Percentiles rank a stretch among this genome's conserved stretches.
These are phyloP conservation scores for Gobio gobio DNA, from an alignment of 2,113 vertebrate genomes.

Conservation along the genomic window DNA sequence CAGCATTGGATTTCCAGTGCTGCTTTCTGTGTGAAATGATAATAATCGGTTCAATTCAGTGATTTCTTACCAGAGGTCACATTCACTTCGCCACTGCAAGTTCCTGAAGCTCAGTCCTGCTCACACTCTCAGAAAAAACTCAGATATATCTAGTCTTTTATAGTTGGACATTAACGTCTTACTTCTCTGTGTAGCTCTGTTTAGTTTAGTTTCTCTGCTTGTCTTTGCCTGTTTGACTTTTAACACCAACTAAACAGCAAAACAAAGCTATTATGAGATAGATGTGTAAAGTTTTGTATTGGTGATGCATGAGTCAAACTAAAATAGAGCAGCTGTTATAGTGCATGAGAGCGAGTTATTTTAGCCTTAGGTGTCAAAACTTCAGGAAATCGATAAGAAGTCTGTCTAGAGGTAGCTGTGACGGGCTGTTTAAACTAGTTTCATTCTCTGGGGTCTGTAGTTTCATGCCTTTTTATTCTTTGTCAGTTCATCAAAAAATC, in stretches of 20 bases:
- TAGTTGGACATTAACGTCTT: neutral
- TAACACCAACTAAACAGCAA: neutral
- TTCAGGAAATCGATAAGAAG: too few relatives aligned
- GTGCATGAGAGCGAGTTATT: neutral
- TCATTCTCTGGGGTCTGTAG: neutral
- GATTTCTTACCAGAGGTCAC: neutral
- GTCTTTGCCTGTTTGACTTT: neutral
- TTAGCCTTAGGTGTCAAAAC: neutral
- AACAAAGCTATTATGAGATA: neutral
- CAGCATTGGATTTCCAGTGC: neutral
- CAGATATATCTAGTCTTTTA: neutral
- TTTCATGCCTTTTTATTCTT: neutral
- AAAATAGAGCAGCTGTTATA: neutral
- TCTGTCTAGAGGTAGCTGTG: neutral
- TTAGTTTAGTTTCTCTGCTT: neutral
- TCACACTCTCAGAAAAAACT: neutral
- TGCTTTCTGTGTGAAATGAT: neutral
- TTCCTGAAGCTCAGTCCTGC: neutral
- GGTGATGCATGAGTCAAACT: neutral
- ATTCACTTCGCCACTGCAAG: neutral
- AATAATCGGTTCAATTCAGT: neutral
- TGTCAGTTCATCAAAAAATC: too few relatives aligned
- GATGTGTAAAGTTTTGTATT: neutral
- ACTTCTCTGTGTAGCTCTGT: neutral
- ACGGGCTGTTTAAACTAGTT: neutral